Evolutionary conservation across 2,113 vertebrate genomes (phyloP), one percentile per base, ranked within the genome.

Genomic region (Chitala chitala): DNA sequence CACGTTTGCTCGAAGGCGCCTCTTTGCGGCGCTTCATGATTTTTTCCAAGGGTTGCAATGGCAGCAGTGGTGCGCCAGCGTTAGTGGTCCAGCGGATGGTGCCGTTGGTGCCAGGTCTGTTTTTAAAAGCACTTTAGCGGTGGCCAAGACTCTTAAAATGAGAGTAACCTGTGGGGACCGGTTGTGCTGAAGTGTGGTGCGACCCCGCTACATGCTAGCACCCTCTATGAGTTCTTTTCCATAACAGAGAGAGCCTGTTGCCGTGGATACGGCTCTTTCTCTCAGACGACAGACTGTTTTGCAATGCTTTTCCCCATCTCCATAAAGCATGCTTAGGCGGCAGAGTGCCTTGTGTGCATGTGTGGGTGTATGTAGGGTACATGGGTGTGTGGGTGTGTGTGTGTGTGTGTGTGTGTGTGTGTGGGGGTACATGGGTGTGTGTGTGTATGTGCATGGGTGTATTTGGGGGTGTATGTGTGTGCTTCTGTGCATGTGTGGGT

Each of bases 1-100:
- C 82, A 66, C n/a, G n/a, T 72, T 48, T 44, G 53, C 13, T 81
- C 79, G 12, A 74, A 22, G 24, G n/a, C 7, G 8, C n/a, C 20
- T 20, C 48, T 20, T 51, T 51, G n/a, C 20, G n/a, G 58, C 3
- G 29, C 17, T 29, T 29, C 58, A 61, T 13, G 13, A 29, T 24
- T 22, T 55, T 17, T 38, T 10, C 8, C 12, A 64, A 40, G 1
- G 8, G 20, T 36, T 29, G 15, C 31, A 4, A 63, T 63, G 33
- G 33, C 10, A 36, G 31, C n/a, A 33, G 1, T 3, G 20, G 59
- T 24, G 8, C 55, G 40, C 55, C 50, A 71, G 9, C 55, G 24
- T 71, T 71, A 71, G 48, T n/a, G 22, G 24, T 40, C 22, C 29
- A 51, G 24, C 48, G 24, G 48, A 69, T 51, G 17, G 46, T 42